Evolutionary conservation across 2,113 vertebrate species (phyloP).

Genomic region (Conger conger): DNA sequence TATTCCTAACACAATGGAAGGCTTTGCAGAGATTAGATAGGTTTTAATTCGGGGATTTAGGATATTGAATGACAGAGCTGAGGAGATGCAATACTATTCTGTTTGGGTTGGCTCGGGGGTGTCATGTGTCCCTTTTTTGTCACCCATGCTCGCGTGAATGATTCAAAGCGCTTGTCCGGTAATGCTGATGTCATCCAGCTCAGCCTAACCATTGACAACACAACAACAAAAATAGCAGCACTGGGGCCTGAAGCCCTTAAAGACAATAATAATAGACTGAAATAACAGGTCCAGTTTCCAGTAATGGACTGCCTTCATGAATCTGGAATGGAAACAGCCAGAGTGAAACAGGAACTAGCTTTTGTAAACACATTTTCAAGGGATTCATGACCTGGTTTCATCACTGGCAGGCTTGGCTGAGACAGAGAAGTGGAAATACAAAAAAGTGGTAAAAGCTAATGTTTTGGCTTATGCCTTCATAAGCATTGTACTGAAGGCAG

Average conservation of each 20-base stretch:
- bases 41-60: constrained; percentile 62
- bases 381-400: neutral
- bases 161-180: constrained; percentile 20
- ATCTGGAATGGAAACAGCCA: neutral
- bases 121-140: constrained; percentile 56
- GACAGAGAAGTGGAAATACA: no score
- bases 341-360: neutral
- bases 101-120: constrained; percentile 43
- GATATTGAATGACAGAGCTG: constrained; percentile 50
- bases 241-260: neutral
- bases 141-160: constrained; percentile 36
- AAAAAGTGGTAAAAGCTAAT: no score
- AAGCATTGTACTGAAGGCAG: no score
- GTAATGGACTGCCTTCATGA: neutral
- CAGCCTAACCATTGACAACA: constrained; percentile 28
- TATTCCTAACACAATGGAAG: constrained; percentile 17
- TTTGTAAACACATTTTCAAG: neutral
- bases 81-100: constrained; percentile 47
- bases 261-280: neutral
- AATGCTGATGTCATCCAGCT: constrained; percentile 25
- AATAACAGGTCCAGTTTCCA: neutral
- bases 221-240: constrained; percentile 21
- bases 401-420: neutral
- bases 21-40: constrained; percentile 51
- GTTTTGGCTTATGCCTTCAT: no score